A percentile compares a stretch with the other conserved stretches of the same genome.
These are phyloP conservation scores for Otis tarda DNA, from an alignment of 2,113 vertebrate genomes.

Conservation along the genomic window DNA sequence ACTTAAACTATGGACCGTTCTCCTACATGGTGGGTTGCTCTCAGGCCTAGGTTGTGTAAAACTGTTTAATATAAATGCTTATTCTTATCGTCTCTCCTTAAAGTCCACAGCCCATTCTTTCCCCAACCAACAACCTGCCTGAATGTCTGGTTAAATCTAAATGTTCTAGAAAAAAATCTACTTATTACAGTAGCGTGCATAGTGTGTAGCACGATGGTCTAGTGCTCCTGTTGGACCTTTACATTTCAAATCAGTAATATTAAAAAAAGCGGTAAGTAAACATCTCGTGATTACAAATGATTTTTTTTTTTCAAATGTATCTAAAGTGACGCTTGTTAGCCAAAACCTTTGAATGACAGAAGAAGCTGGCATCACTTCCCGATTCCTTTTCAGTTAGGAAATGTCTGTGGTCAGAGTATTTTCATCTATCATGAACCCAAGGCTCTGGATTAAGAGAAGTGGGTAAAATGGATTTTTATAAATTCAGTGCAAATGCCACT, in stretches of 20 bases:
- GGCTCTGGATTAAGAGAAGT: constrained; percentile 44
- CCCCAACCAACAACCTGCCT: not conserved
- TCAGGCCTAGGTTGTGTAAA: not conserved
- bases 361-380: constrained; percentile 35
- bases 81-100: not conserved
- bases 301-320: not conserved
- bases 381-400: constrained; percentile 6
- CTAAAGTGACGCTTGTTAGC: not conserved
- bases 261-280: not conserved
- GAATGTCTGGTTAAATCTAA: not conserved
- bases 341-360: constrained; percentile 45
- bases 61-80: not conserved
- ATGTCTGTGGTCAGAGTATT: constrained; percentile 41
- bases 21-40: fast-evolving
- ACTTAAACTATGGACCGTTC: not conserved
- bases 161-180: not conserved
- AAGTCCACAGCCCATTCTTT: not conserved
- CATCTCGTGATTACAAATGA: not conserved
- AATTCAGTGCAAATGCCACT: constrained; percentile 5
- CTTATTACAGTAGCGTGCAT: not conserved
- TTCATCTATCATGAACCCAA: not conserved
- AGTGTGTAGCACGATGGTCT: not conserved
- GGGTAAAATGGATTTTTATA: constrained; percentile 54
- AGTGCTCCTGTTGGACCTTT: not conserved
- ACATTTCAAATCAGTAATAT: not conserved